Evolutionary conservation across 2,113 vertebrate genomes (phyloP), one percentile per base, ranked within the genome.

Genomic region (Ceyx cyanopectus): DNA sequence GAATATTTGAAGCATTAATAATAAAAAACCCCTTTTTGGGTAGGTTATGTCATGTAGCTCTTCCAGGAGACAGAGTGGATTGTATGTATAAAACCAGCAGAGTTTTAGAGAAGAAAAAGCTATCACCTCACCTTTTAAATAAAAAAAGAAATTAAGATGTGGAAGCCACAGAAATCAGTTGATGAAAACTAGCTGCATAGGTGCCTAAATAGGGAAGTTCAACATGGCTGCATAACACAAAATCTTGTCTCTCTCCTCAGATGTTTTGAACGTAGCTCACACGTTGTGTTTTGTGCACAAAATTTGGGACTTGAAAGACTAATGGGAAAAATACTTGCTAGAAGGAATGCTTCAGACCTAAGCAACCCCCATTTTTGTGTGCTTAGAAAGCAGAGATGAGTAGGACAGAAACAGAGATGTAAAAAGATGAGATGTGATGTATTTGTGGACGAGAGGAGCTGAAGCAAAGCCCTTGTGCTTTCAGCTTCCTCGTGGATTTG

Each of bases 361-460:
- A 84, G 56, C 70, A 78, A 87, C 91, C 73, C 41, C 85, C 53
- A 7, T 87, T 96, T 89, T 81, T 93, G 45, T 86, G 69, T 96
- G 73, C 85, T 88, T 63, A 50, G 40, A 76, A 93, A 89, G 84
- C 80, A 78, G 56, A 45, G 37, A 32, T 43, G 46, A 88, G 7
- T 46, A 78, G 66, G 34, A 77, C 58, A 48, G 75, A 61, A 81
- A 37, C 69, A 30, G 51, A 54, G n/a, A 20, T 68, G 41, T 77
- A 20, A 80, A 57, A 94, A 93, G 69, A 81, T 74, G 29, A 87
- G 70, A 62, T 27, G 62, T 14, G 13, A 54, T 81, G 26, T 70
- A 19, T 92, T 77, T 91, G 45, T n/a, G 22, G 43, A 30, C 56
- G 34, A 81, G 81, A 75, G 19, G 45, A 78, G 57, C 74, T 48